Base-by-base conservation (phyloP, 2,888 invertebrate genomes). In the Pollenia labialis region DNA sequence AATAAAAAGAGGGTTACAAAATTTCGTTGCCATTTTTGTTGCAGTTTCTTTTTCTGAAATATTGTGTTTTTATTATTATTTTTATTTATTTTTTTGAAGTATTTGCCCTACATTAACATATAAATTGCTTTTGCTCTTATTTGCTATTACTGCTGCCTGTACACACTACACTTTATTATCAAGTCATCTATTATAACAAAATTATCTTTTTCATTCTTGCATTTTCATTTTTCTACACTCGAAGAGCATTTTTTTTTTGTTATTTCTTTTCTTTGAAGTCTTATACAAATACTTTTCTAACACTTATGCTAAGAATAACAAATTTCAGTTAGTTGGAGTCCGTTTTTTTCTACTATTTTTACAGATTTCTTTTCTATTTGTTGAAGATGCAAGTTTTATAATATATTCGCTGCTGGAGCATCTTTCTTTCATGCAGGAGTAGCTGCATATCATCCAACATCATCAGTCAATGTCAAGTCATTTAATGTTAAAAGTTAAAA, bases 381-480 rank as follows among this genome's bases (percentile, higher is more conserved):
- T 56, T 71, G 12, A 58, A 75, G 42, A 9, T 64, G n/a, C 42
- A 69, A 80, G 50, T 80, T 76, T 79, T 60, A 68, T 64, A 77
- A 74, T 74, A 84, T 84, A 64, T 60, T 72, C 58, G 50, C 54
- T 71, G n/a, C 18, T 56, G 32, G 48, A 71, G 77, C 64, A 58
- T 56, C 66, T 64, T 74, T n/a, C 44, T 74, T 32, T 62, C 66
- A 79, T 80, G 58, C 58, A 68, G 72, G 12, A 82, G 23, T 23
- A 23, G 32, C 32, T 6, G 60, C 79, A 79, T 68, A 79, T 75
- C 79, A 56, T 68, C 58, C 74, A 74, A 18, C 76, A 84, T 87
- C 87, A 87, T 87, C 87, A 87, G 87, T 87, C 87, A 87, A 84
- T 87, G 87, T 87, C 87, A 87, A 87, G 84, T 52, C 84, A 84